Conservation (phyloP, 2,888 invertebrate genomes). For the Exocentrus adspersus region DNA sequence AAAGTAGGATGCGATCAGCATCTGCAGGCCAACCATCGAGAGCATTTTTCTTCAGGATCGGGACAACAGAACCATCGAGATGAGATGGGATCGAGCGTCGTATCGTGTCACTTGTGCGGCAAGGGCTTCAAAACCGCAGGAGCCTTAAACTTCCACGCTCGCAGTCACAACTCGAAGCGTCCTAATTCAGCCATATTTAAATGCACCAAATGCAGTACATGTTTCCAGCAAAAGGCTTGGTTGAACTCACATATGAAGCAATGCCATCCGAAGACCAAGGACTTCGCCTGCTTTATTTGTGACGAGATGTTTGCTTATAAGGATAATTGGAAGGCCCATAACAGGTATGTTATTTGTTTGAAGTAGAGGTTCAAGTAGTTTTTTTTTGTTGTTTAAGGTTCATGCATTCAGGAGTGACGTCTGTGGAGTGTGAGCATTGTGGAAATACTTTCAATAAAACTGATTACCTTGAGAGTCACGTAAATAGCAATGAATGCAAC, state of each 20-base stretch:
- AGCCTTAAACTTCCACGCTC: background rate
- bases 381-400: background rate
- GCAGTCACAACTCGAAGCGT: no score
- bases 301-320: background rate
- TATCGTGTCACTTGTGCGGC: background rate
- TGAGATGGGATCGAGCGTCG: background rate
- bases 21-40: background rate
- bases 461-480: background rate
- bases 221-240: background rate
- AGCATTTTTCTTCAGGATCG: no score
- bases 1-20: background rate
- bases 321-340: background rate
- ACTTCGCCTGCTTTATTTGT: background rate
- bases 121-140: background rate
- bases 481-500: background rate
- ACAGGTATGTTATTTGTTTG: background rate
- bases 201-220: background rate
- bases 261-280: background rate
- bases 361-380: background rate
- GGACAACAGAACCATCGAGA: no score
- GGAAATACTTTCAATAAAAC: background rate
- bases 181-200: no score
- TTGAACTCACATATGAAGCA: background rate
- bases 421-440: constrained; percentile 13
- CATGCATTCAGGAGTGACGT: constrained; percentile 10